These are phyloP conservation scores for Montipora foliosa DNA, from an alignment of 64 coral and sea anemone species.

Conservation along the genomic window DNA sequence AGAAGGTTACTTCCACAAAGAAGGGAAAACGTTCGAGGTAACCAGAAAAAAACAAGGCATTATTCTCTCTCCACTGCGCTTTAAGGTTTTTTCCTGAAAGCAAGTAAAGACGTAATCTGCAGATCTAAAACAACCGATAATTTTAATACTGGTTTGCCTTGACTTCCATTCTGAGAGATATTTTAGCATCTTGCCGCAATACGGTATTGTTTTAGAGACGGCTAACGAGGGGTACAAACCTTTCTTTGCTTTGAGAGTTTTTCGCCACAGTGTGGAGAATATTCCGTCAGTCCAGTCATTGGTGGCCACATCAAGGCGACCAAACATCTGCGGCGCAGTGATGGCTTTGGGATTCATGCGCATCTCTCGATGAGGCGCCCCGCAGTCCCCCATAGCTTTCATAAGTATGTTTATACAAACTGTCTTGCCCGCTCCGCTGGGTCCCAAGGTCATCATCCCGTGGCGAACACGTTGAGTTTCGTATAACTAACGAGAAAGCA, in stretches of 20 bases:
- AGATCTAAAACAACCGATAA: neutral
- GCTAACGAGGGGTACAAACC: slow-evolving; percentile 1
- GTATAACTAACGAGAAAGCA: slow-evolving; percentile 55
- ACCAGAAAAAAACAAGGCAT: too few species aligned
- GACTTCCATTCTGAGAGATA: neutral
- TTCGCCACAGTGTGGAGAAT: slow-evolving; percentile 87
- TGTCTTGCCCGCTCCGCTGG: slow-evolving; percentile 89
- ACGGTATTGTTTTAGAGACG: too few species aligned
- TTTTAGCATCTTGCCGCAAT: neutral
- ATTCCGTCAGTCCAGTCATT: slow-evolving; percentile 95
- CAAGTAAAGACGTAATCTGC: neutral
- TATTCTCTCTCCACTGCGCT: too few species aligned
- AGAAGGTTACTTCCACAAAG: too few species aligned
- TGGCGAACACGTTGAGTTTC: slow-evolving; percentile 95
- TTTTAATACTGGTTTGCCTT: neutral
- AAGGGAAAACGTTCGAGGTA: too few species aligned
- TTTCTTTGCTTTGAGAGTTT: slow-evolving; percentile 91
- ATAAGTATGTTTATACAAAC: slow-evolving; percentile 87
- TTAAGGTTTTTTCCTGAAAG: neutral
- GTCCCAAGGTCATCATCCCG: slow-evolving; percentile 95
- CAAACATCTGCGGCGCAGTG: slow-evolving; percentile 96
- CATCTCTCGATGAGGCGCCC: slow-evolving; percentile 94
- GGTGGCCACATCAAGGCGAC: slow-evolving; percentile 84
- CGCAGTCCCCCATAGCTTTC: slow-evolving; percentile 97
- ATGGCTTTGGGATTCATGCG: slow-evolving; percentile 97